Percentiles rank a stretch among this genome's conserved stretches.
Evolutionary conservation across 53 echinoderm and acorn worm species (phyloP).

Genomic region (Holothuria scabra): DNA sequence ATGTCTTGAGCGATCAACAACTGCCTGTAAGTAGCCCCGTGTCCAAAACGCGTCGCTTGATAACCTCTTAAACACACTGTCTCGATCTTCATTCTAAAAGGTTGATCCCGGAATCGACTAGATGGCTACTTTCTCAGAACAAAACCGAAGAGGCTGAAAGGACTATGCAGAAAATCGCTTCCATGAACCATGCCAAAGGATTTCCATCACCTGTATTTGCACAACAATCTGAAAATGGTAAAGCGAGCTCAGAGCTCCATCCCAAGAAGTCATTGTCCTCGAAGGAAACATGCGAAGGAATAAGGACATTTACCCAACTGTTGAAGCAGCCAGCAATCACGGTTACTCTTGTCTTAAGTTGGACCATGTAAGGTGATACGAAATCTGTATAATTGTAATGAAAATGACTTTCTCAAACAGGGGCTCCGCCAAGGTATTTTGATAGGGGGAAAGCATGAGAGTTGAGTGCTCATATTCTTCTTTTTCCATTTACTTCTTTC

Average conservation of each 20-base stretch:
- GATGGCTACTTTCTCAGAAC: slow-evolving; percentile 43
- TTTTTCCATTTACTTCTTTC: too few species aligned
- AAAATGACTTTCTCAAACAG: too few species aligned
- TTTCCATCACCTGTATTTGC: slow-evolving; percentile 3
- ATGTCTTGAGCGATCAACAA: too few species aligned
- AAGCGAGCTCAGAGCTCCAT: background rate
- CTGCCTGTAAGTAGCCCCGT: too few species aligned
- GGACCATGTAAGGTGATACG: background rate
- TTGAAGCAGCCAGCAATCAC: slow-evolving; percentile 13
- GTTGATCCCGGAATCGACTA: slow-evolving; percentile 42
- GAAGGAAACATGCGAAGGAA: background rate
- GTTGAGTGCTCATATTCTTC: too few species aligned
- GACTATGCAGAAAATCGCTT: slow-evolving; percentile 41
- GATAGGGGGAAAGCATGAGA: too few species aligned
- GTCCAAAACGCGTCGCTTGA: too few species aligned
- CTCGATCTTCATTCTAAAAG: slow-evolving; percentile 3
- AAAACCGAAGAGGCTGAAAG: slow-evolving; percentile 28
- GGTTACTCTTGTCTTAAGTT: slow-evolving; percentile 14
- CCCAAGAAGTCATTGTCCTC: too few species aligned
- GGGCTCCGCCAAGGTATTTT: too few species aligned
- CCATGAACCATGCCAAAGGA: slow-evolving; percentile 4
- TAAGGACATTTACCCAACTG: background rate
- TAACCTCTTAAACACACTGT: too few species aligned
- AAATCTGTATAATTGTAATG: too few species aligned
- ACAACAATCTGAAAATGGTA: too few species aligned